Evolutionary conservation across 2,888 invertebrate species (phyloP).

Genomic region (Sminthurides aquaticus): DNA sequence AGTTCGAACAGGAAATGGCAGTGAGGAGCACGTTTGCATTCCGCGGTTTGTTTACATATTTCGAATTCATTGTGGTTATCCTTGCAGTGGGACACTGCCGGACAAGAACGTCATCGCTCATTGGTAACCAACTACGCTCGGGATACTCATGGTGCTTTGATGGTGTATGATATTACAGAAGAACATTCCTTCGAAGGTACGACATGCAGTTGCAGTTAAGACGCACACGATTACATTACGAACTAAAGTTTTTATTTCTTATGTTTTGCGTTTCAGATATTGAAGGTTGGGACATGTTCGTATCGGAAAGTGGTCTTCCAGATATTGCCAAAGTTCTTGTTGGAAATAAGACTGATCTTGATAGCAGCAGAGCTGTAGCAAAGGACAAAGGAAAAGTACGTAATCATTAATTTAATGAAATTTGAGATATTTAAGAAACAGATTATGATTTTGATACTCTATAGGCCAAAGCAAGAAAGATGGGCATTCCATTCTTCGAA

Average conservation of each 20-base stretch:
- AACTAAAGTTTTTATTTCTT: too few relatives aligned
- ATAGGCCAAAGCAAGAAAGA: constrained; percentile 20
- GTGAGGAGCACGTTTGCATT: too few relatives aligned
- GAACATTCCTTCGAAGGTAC: constrained; percentile 25
- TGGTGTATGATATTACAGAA: constrained; percentile 39
- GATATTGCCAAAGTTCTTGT: constrained; percentile 33
- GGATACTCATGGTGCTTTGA: constrained; percentile 36
- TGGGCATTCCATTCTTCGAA: constrained; percentile 71
- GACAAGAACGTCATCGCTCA: constrained; percentile 38
- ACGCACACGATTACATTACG: not conserved
- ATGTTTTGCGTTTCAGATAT: constrained; percentile 16
- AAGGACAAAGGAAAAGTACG: constrained; percentile 35
- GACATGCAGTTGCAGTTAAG: too few relatives aligned
- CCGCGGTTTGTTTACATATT: too few relatives aligned
- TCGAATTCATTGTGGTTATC: not conserved
- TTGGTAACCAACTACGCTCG: constrained; percentile 38
- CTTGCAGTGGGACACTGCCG: constrained; percentile 39
- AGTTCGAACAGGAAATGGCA: constrained; percentile 9
- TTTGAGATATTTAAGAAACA: not conserved
- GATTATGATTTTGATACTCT: constrained; percentile 1
- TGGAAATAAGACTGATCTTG: constrained; percentile 40
- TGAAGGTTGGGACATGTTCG: constrained; percentile 35
- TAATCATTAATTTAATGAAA: too few relatives aligned
- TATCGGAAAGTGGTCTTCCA: constrained; percentile 27
- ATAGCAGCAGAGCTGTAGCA: constrained; percentile 25